Percentiles rank a stretch among this genome's conserved stretches.
phyloP scores from a whole-genome alignment of 2,888 invertebrate genomes.

The Agrilus cyanescens region DNA sequence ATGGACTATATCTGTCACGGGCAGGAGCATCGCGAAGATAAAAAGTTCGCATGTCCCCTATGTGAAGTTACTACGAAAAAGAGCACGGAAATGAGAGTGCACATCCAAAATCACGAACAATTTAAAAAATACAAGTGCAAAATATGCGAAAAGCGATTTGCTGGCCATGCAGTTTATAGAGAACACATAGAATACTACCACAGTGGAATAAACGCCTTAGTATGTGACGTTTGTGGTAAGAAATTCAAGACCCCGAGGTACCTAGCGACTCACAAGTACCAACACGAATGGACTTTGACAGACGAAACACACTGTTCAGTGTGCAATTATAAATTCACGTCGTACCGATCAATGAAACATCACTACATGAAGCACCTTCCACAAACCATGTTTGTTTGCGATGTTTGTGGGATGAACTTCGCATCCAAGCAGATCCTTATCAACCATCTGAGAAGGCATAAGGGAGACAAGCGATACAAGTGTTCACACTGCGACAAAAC shows the following conservation, averaged over 20 bases:
- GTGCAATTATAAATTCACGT: constrained; percentile 23
- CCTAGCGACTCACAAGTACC: constrained; percentile 30
- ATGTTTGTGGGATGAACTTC: constrained; percentile 28
- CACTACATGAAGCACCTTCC: constrained; percentile 10
- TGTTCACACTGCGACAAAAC: constrained; percentile 23
- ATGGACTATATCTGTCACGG: constrained; percentile 31
- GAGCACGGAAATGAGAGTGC: constrained; percentile 28
- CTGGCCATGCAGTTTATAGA: constrained; percentile 41
- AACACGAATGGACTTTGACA: too few relatives aligned
- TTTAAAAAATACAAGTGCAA: constrained; percentile 41
- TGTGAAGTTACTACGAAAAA: constrained; percentile 29
- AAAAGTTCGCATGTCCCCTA: constrained; percentile 28
- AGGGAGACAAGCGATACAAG: constrained; percentile 21
- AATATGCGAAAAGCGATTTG: constrained; percentile 44
- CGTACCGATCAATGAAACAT: constrained; percentile 32
- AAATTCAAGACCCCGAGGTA: constrained; percentile 36
- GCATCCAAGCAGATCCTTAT: constrained; percentile 24
- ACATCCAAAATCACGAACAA: constrained; percentile 27
- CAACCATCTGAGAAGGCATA: constrained; percentile 22
- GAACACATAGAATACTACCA: constrained; percentile 46
- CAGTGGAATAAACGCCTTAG: constrained; percentile 41
- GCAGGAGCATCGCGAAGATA: constrained; percentile 28
- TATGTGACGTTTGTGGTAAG: constrained; percentile 43
- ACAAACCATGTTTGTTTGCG: constrained; percentile 15
- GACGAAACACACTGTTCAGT: constrained; percentile 10